Percentiles rank a stretch among this genome's conserved stretches.
phyloP scores from a whole-genome alignment of 2,888 invertebrate species.

The Drosophila borborema region DNA sequence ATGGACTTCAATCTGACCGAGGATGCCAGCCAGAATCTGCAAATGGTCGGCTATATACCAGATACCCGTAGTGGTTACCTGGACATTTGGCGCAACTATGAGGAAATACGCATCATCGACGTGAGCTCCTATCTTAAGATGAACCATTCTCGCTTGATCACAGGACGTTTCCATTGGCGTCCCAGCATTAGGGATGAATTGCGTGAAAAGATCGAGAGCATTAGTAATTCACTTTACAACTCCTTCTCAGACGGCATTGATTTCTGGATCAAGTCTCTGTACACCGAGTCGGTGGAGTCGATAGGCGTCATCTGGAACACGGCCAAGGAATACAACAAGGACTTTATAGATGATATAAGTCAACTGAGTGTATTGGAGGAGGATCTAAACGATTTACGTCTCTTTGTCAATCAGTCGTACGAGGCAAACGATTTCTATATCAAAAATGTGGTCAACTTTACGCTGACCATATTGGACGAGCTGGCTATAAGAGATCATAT shows the following conservation, averaged over 20 bases:
- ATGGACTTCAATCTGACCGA: conserved; percentile 90
- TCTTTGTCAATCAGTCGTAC: conserved; percentile 91
- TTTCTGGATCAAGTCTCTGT: conserved; percentile 89
- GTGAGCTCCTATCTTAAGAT: conserved; percentile 91
- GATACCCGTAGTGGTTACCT: conserved; percentile 91
- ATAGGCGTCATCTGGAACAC: conserved; percentile 91
- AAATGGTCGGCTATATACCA: conserved; percentile 91
- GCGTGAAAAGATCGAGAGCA: conserved; percentile 85
- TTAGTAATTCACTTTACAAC: conserved; percentile 86
- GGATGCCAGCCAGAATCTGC: conserved; percentile 89
- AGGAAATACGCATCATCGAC: conserved; percentile 92
- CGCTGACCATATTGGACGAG: conserved; percentile 90
- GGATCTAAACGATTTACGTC: conserved; percentile 87
- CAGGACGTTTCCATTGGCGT: conserved; percentile 92
- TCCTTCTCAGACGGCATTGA: conserved; percentile 86
- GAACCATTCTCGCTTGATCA: conserved; percentile 93
- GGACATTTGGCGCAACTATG: conserved; percentile 93
- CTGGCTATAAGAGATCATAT: conserved; percentile 91
- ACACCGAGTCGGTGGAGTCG: conserved; percentile 89
- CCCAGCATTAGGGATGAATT: conserved; percentile 89
- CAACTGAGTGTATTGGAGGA: conserved; percentile 89
- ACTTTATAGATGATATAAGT: conserved; percentile 90
- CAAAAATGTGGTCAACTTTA: conserved; percentile 90
- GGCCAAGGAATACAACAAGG: conserved; percentile 89
- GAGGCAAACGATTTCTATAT: conserved; percentile 93